These are phyloP conservation scores for Xenopus petersii DNA, from an alignment of 2,797 vertebrate genomes.

Conservation along the genomic window DNA sequence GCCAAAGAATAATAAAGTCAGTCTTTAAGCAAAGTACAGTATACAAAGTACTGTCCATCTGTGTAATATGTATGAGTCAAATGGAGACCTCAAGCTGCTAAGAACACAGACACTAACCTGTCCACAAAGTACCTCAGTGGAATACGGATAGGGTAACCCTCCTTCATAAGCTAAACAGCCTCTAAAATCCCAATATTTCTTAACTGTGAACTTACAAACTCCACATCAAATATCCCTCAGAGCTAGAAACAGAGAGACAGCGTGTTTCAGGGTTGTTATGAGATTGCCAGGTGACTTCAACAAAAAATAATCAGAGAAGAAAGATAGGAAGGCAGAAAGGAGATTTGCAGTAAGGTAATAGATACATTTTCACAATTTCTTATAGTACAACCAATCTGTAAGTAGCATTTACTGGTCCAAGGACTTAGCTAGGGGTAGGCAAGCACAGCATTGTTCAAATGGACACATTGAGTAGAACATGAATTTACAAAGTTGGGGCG, in stretches of 20 bases:
- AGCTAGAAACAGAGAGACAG: conserved; percentile 60
- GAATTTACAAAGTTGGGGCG: too few relatives aligned
- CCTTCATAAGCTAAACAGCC: conserved; percentile 72
- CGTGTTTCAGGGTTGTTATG: neutral
- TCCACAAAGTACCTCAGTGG: conserved; percentile 74
- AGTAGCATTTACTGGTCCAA: too few relatives aligned
- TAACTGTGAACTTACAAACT: conserved; percentile 78
- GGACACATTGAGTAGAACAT: too few relatives aligned
- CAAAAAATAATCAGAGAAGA: neutral
- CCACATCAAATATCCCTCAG: conserved; percentile 80
- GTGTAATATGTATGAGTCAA: too few relatives aligned
- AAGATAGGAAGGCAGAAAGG: neutral
- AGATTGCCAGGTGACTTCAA: too few relatives aligned
- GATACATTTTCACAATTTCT: too few relatives aligned
- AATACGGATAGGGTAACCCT: conserved; percentile 79
- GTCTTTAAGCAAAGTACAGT: too few relatives aligned
- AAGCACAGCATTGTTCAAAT: too few relatives aligned
- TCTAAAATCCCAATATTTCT: conserved; percentile 80
- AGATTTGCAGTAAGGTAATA: too few relatives aligned
- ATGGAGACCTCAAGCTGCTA: too few relatives aligned
- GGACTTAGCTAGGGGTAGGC: too few relatives aligned
- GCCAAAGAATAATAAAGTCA: neutral
- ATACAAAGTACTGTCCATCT: neutral
- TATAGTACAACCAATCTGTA: too few relatives aligned
- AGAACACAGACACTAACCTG: conserved; percentile 65